Conservation (phyloP, 2,113 vertebrate genomes). For the Scophthalmus maximus region DNA sequence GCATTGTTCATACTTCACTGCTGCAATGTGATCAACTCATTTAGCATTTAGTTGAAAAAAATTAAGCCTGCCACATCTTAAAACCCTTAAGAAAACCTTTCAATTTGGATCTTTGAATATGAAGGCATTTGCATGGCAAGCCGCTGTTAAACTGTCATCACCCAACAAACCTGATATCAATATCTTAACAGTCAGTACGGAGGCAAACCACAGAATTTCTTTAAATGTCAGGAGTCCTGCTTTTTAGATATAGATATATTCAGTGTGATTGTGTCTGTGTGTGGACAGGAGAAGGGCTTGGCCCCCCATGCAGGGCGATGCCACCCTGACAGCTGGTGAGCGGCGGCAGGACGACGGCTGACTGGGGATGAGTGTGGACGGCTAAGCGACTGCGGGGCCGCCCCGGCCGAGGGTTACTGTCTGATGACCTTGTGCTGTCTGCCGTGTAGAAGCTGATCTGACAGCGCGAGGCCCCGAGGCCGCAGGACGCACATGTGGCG, state of each 20-base stretch:
- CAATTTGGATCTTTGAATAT: too few relatives aligned
- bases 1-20: too few relatives aligned
- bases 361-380: constrained; percentile 73
- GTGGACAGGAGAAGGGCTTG: background rate
- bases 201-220: background rate
- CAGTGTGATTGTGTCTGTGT: background rate
- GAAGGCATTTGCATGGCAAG: too few relatives aligned
- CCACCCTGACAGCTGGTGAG: constrained; percentile 31
- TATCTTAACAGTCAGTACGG: background rate
- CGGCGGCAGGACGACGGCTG: constrained; percentile 36
- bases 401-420: constrained; percentile 52
- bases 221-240: constrained; percentile 22
- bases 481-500: constrained; percentile 32
- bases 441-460: constrained; percentile 74
- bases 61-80: too few relatives aligned
- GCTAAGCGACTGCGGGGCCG: constrained; percentile 59
- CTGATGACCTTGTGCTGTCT: constrained; percentile 80
- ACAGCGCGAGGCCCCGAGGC: constrained; percentile 69
- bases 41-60: too few relatives aligned
- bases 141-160: too few relatives aligned
- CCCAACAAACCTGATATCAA: background rate
- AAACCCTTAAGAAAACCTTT: too few relatives aligned
- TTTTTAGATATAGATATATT: too few relatives aligned
- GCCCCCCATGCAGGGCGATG: background rate
- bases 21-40: too few relatives aligned